Base-by-base conservation (phyloP, 2,113 vertebrate genomes). In the Zingel zingel region DNA sequence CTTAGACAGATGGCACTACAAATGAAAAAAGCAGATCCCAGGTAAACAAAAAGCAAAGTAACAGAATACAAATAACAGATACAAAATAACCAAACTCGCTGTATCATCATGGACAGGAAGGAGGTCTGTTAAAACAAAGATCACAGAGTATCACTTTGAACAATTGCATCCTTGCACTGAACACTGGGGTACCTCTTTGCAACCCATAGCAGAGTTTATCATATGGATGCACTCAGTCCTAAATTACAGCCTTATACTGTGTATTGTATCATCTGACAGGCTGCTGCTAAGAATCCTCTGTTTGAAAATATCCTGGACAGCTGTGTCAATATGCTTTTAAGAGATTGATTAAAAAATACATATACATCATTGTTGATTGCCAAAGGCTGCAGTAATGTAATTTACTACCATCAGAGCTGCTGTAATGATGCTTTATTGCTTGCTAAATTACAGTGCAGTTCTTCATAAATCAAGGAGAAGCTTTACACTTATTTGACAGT, bases 301-400 rank as follows among this genome's bases (percentile, higher is more conserved):
- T 75, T 78, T 75, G 21, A 75, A 74, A 74, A 80, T 43, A 74
- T 83, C 48, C 61, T 58, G 62, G 57, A 81, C 74, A 78, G 68
- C 48, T 57, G 23, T 75, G 71, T 64, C 80, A 78, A 63, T 86
- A 81, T 67, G 62, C 66, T 86, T 79, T 74, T 39, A 79, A 80
- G 54, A 63, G 12, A 75, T 27, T 64, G 21, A 66, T 77, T 69
- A 64, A 71, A 74, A 84, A 73, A 80, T 73, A 80, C 47, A 80
- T 83, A n/a, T 43, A 74, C 51, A 59, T 71, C 16, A 27, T n/a
- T 58, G 33, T 81, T 77, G 71, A 30, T 27, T 77, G 61, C 70
- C 19, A 43, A 50, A 79, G 66, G 56, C 62, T 76, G 27, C 45
- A 63, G 18, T 79, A 25, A 79, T 64, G 50, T 47, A 14, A 71